phyloP scores from a whole-genome alignment of 2,888 invertebrate species.

The Mactromeris polynyma region DNA sequence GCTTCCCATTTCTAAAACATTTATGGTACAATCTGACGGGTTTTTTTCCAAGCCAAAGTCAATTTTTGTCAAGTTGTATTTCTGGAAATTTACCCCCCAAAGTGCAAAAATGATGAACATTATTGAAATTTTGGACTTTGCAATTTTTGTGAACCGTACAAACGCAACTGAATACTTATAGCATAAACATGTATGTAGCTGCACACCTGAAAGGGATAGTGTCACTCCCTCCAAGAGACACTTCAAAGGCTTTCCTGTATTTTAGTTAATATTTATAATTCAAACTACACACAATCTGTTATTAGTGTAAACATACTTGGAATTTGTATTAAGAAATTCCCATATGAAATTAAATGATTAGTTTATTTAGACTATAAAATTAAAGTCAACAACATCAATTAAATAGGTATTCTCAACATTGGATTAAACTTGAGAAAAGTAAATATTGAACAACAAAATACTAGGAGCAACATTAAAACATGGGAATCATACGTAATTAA shows the following conservation, averaged over 20 bases:
- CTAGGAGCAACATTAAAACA: background rate
- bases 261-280: background rate
- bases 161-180: too few species aligned
- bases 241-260: background rate
- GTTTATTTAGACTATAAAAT: background rate
- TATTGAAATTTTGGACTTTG: too few species aligned
- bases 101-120: too few species aligned
- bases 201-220: too few species aligned
- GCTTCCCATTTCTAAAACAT: too few species aligned
- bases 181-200: too few species aligned
- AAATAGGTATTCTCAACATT: background rate
- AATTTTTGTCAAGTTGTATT: too few species aligned
- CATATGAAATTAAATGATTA: background rate
- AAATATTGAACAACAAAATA: background rate
- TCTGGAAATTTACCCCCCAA: too few species aligned
- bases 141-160: too few species aligned
- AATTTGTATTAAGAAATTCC: background rate
- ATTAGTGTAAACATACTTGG: background rate
- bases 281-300: background rate
- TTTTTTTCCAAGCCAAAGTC: too few species aligned
- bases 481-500: background rate
- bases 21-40: too few species aligned
- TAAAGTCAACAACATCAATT: background rate
- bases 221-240: background rate
- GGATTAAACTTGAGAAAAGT: slow-evolving; percentile 3